phyloP scores from a whole-genome alignment of 2,888 invertebrate species.

The Gnatocerus cornutus region DNA sequence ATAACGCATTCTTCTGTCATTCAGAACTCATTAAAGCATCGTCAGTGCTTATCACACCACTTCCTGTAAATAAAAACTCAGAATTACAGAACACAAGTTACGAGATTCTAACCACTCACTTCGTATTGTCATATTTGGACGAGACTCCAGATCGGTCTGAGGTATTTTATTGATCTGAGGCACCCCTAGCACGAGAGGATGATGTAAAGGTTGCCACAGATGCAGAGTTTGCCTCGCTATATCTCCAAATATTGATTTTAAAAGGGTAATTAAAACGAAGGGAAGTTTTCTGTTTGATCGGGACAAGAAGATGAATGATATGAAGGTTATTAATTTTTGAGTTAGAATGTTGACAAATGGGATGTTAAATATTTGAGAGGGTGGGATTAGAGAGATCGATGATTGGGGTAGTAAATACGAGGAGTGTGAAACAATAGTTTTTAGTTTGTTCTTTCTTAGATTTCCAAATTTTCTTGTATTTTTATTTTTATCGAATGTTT shows the following conservation, averaged over 20 bases:
- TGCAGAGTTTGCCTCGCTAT: constrained; percentile 1
- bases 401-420: no score
- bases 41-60: background rate
- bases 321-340: constrained; percentile 7
- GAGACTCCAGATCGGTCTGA: constrained; percentile 3
- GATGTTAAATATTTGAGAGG: constrained; percentile 2
- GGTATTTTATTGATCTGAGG: constrained; percentile 11
- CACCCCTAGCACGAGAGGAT: constrained; percentile 17
- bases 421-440: no score
- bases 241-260: constrained; percentile 1
- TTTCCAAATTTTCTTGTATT: no score
- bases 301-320: background rate
- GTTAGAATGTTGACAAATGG: constrained; percentile 4
- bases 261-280: background rate
- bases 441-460: no score
- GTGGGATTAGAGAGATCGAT: background rate
- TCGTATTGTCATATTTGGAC: background rate
- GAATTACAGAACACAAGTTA: background rate
- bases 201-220: constrained; percentile 12
- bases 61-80: background rate
- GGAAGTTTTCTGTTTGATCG: background rate
- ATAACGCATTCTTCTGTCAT: background rate
- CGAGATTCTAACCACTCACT: background rate
- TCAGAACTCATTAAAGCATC: background rate
- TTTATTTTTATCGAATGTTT: no score